Evolutionary conservation across 2,113 vertebrate species (phyloP), one percentile per base, ranked within the genome.

Genomic region (Platanista minor): DNA sequence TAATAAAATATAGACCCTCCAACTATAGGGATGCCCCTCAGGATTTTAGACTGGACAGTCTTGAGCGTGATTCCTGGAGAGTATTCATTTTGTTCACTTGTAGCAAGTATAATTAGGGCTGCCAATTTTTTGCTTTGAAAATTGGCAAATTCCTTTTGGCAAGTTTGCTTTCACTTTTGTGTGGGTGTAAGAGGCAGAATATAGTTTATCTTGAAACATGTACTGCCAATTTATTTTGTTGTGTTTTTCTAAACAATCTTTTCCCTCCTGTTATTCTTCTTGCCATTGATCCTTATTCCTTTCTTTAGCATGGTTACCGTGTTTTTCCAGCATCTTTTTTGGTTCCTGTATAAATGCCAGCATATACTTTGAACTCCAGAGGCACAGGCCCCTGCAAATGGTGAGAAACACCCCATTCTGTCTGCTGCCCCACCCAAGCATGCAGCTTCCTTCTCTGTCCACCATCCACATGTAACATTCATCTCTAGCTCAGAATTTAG

Each of bases 161-260:
- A 90, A 95, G 69, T 94, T 97, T 89, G 78, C 91, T 89, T 94
- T 96, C 59, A 91, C 91, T 94, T 93, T 75, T 71, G 3, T 86
- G 36, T 96, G 74, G 89, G 89, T 87, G 46, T 84, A 62, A 83
- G 66, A 90, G 66, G 81, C 80, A 90, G 46, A 72, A 88, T 86
- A 83, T 89, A 72, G 31, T 75, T 96, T 94, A 83, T 85, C 95
- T 97, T 77, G 43, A 83, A 90, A 72, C 3, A 9, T 52, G 43
- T 74, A n/a, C 29, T 91, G 46, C 67, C 81, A 36, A 9, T 46
- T 64, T 61, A 6, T 54, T 85, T 49, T 39, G 49, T 62, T 54
- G 7, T 61, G 82, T 39, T 41, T 69, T 80, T 39, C 36, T 66
- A 49, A 97, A 94, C 4, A 78, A 21, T 89, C 17, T 54, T 77